Conservation (phyloP, 2,113 vertebrate species). For the Percina caprodes region DNA sequence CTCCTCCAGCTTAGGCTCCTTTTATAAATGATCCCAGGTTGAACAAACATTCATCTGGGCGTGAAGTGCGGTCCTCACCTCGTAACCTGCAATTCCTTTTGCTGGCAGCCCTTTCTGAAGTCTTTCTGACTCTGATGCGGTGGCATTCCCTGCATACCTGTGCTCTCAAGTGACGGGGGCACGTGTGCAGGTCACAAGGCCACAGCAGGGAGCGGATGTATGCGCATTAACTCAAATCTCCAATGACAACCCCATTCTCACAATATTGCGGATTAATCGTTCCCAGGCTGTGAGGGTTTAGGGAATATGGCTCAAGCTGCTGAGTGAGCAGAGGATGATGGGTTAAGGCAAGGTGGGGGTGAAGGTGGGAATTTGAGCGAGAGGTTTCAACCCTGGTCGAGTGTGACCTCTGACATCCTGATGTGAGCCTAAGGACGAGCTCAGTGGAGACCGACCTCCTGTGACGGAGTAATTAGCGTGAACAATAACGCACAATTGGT, state of each 20-base stretch:
- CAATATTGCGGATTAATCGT: conserved; percentile 64
- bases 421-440: conserved; percentile 52
- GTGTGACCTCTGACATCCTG: conserved; percentile 53
- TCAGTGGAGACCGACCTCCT: conserved; percentile 46
- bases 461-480: conserved; percentile 71
- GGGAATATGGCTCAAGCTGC: conserved; percentile 44
- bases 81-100: conserved; percentile 43
- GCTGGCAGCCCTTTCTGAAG: conserved; percentile 34
- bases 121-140: conserved; percentile 39
- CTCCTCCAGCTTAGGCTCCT: conserved; percentile 17
- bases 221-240: conserved; percentile 63
- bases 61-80: conserved; percentile 54
- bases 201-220: conserved; percentile 61
- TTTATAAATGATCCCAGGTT: conserved; percentile 64
- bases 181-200: conserved; percentile 64
- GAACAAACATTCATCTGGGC: conserved; percentile 64
- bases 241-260: conserved; percentile 49
- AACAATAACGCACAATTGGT: conserved; percentile 69
- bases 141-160: conserved; percentile 75
- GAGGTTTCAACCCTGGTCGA: conserved; percentile 37
- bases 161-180: conserved; percentile 61
- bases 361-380: conserved; percentile 33
- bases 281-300: conserved; percentile 32
- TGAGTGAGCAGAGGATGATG: conserved; percentile 14
- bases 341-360: conserved; percentile 2